Base-by-base conservation (phyloP, 2,888 invertebrate species). In the Arctia plantaginis region DNA sequence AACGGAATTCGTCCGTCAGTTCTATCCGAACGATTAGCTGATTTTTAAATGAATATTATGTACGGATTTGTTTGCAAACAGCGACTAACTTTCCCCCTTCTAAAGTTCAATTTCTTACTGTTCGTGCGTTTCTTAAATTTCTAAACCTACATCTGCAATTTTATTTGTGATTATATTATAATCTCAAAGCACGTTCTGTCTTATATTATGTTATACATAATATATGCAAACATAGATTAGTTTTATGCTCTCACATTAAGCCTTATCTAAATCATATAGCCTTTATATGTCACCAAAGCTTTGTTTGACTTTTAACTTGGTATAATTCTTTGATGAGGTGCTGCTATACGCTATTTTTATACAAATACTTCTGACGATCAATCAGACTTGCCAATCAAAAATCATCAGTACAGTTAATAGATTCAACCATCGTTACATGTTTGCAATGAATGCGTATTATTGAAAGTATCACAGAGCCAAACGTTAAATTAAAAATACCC, bases 371-470 rank as follows among this genome's bases (percentile, higher is more conserved):
- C 20, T 62, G 47, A 76, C 59, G 66, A 47, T 47, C 74, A 79
- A 77, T 77, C 76, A 72, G 74, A 66, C 77, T 76, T 71, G 80
- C 41, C 71, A 82, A 82, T 82, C 75, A 81, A 15, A 75, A 76
- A 71, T 70, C 72, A 65, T 59, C 77, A 79, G 79, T 81, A 74
- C 55, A 35, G 55, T 55, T 76, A 75, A 75, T 82, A 75, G 62
- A 75, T 35, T 78, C 80, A 81, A 84, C 84, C 80, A 85, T 80
- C 77, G 76, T 81, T 74, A 80, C 80, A 73, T 84, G 85, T 86
- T 80, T 80, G 80, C 82, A 85, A 85, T 84, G 83, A 84, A 85
- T 83, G 79, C 81, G 85, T 83, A 87, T 87, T 87, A 90, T 89
- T 85, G 80, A 79, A 78, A 81, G 77, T 71, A 80, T 77, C 55